These are phyloP conservation scores for Poecilia gillii DNA, from an alignment of 2,797 vertebrate genomes.

Conservation along the genomic window DNA sequence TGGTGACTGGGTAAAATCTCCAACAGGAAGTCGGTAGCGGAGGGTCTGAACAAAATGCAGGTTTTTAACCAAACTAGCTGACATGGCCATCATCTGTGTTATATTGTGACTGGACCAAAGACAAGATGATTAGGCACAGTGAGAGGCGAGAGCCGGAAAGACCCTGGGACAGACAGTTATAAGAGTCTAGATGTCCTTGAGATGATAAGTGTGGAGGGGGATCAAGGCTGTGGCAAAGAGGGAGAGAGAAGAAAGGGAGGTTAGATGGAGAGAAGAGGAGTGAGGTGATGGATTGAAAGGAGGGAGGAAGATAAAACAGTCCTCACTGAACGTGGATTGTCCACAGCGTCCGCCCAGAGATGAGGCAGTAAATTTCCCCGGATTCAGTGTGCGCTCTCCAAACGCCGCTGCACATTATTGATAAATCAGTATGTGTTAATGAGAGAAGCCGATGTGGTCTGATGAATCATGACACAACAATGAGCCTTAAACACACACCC, in stretches of 20 bases:
- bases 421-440: slow-evolving; percentile 78
- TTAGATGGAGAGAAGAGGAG: slow-evolving; percentile 25
- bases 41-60: not conserved
- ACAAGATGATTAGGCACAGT: slow-evolving; percentile 53
- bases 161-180: slow-evolving; percentile 31
- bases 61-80: slow-evolving; percentile 24
- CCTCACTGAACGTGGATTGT: slow-evolving; percentile 38
- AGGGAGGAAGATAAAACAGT: slow-evolving; percentile 32
- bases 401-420: slow-evolving; percentile 68
- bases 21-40: not conserved
- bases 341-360: slow-evolving; percentile 33
- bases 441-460: slow-evolving; percentile 66
- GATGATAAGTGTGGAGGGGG: slow-evolving; percentile 54
- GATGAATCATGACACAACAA: slow-evolving; percentile 68
- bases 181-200: slow-evolving; percentile 73
- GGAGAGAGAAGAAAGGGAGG: slow-evolving; percentile 19
- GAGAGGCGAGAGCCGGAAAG: slow-evolving; percentile 30
- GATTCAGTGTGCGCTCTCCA: slow-evolving; percentile 64
- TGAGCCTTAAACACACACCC: slow-evolving; percentile 33
- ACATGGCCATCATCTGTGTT: slow-evolving; percentile 31
- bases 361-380: slow-evolving; percentile 67
- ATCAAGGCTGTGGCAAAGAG: slow-evolving; percentile 26
- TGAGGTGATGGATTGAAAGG: slow-evolving; percentile 26
- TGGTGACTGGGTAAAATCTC: too few relatives aligned
- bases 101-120: slow-evolving; percentile 42